Evolutionary conservation across 2,113 vertebrate species (phyloP).

Genomic region (Salvelinus namaycush): DNA sequence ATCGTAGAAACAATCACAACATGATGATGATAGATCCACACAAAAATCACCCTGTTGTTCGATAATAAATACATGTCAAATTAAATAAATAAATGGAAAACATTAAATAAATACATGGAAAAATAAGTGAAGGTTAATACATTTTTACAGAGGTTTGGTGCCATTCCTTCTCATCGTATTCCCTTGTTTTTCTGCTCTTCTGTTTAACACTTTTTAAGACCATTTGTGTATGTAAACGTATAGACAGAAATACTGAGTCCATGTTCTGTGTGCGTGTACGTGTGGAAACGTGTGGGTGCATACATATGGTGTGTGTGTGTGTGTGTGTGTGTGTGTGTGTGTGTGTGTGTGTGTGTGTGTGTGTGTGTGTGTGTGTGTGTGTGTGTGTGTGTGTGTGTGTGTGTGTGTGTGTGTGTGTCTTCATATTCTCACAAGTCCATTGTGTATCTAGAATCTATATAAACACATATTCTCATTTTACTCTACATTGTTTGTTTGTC

Average conservation of each 20-base stretch:
- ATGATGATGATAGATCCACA: background rate
- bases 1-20: background rate
- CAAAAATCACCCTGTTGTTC: background rate
- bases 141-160: constrained; percentile 67
- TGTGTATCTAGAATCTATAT: constrained; percentile 65
- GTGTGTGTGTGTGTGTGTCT: constrained; percentile 42
- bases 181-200: constrained; percentile 31
- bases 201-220: constrained; percentile 71
- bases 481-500: constrained; percentile 62
- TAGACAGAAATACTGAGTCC: constrained; percentile 59
- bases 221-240: constrained; percentile 76
- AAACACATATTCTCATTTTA: constrained; percentile 70
- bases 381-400: background rate
- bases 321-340: constrained; percentile 22
- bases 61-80: background rate
- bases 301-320: background rate
- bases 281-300: constrained; percentile 6
- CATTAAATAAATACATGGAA: constrained; percentile 12
- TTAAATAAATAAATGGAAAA: background rate
- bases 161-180: constrained; percentile 33
- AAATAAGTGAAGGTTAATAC: constrained; percentile 11
- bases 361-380: constrained; percentile 34
- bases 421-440: constrained; percentile 58
- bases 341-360: background rate
- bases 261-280: constrained; percentile 57